These are phyloP conservation scores for Stichopus horrens DNA, from an alignment of 53 echinoderm and acorn worm genomes.

Conservation along the genomic window DNA sequence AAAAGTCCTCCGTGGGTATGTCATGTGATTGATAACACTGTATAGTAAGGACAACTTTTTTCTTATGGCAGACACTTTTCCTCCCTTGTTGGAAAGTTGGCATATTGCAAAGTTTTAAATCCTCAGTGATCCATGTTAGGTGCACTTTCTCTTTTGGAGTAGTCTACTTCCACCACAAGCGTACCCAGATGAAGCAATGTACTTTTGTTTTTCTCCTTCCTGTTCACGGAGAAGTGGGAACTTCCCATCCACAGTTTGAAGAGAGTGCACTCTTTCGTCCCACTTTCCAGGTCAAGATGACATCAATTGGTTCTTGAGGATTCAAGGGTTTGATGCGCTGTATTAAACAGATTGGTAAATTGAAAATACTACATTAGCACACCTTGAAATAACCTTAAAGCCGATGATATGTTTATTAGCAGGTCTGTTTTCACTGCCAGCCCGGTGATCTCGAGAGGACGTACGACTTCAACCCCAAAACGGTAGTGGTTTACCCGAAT, in stretches of 20 bases:
- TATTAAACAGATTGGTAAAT: neutral
- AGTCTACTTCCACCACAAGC: too few relatives aligned
- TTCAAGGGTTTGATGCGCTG: constrained; percentile 1
- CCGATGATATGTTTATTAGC: neutral
- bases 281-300: constrained; percentile 34
- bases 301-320: constrained; percentile 23
- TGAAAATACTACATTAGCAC: neutral
- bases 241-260: neutral
- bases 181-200: neutral
- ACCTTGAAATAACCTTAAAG: neutral
- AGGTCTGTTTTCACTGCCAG: neutral
- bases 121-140: too few relatives aligned
- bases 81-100: too few relatives aligned
- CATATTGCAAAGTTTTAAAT: too few relatives aligned
- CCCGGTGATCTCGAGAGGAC: neutral
- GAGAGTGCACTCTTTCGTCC: constrained; percentile 5
- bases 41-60: too few relatives aligned
- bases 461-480: neutral
- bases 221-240: neutral
- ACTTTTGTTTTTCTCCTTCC: neutral
- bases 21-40: too few relatives aligned
- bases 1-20: too few relatives aligned
- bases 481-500: neutral
- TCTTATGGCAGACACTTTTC: too few relatives aligned
- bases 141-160: too few relatives aligned